A percentile compares a stretch with the other conserved stretches of the same genome.
These are phyloP conservation scores for Sarcophaga variegata DNA, from an alignment of 2,888 invertebrate species.

Conservation along the genomic window DNA sequence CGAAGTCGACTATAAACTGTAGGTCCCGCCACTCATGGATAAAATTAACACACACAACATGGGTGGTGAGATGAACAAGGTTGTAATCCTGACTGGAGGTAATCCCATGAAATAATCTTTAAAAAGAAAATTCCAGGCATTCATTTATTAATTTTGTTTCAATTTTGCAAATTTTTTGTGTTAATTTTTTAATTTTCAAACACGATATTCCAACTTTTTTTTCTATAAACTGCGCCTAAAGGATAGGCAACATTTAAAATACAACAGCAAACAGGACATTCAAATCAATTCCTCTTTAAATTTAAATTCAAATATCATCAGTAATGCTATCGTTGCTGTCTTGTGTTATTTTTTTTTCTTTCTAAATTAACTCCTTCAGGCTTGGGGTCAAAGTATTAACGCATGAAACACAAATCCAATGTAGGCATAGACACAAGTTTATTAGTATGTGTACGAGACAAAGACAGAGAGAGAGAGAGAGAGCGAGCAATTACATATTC, in stretches of 20 bases:
- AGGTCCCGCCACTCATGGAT: too few relatives aligned
- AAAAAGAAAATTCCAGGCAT: too few relatives aligned
- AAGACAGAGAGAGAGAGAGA: background rate
- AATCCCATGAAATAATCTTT: too few relatives aligned
- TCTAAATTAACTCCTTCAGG: background rate
- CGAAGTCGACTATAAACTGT: too few relatives aligned
- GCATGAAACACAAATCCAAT: slow-evolving; percentile 14
- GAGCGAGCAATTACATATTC: background rate
- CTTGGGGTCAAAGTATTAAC: slow-evolving; percentile 51
- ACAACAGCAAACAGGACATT: background rate
- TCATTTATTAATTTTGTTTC: too few relatives aligned
- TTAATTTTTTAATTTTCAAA: background rate
- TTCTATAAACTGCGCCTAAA: background rate
- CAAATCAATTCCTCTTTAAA: background rate
- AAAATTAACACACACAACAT: too few relatives aligned
- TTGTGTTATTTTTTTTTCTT: background rate
- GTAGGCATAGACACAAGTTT: background rate
- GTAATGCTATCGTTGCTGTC: background rate
- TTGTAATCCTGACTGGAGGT: too few relatives aligned
- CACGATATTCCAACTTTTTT: background rate
- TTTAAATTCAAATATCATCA: background rate
- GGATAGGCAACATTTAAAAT: background rate
- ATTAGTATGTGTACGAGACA: background rate
- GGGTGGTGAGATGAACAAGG: too few relatives aligned
- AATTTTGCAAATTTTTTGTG: background rate